Base-by-base conservation (phyloP, 2,888 invertebrate genomes). In the Seladonia tumulorum region DNA sequence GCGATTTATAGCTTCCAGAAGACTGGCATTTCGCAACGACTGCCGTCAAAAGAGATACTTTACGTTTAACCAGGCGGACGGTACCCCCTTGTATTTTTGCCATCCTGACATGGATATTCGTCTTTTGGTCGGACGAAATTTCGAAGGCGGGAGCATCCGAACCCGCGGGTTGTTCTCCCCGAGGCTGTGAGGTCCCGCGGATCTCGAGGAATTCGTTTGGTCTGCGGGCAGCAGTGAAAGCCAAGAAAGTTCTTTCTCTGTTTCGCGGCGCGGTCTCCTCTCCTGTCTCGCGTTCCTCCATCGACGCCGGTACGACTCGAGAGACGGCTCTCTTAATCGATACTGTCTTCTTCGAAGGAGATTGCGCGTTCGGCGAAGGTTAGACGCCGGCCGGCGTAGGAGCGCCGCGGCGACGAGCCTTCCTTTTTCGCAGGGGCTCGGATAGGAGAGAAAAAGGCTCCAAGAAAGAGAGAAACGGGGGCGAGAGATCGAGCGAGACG, bases 271-370 rank as follows among this genome's bases (percentile, higher is more conserved):
- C 53, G 66, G 29, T 22, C 29, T 29, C 60, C 42, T 68, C 42
- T 68, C 49, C 66, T 49, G 42, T 71, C 81, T 74, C 83, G 77
- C 74, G 25, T 71, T 80, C 70, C 71, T 75, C 72, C 22, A 45
- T 80, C 74, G 79, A 71, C 73, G 81, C 18, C 82, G 73, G 66
- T 60, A 82, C 74, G 83, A 77, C 74, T 53, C 81, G 57, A 49
- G 47, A 72, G 83, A 71, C 74, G 82, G 81, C 77, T 88, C 89
- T 91, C 89, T 91, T 90, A 91, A 91, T 92, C 92, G 92, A 91
- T 91, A 90, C 90, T 81, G 88, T 91, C 91, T 91, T 89, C 91
- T 91, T 89, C 91, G 87, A 90, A 90, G 90, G 90, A 90, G 91
- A 90, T 92, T 91, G 90, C 89, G 90, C 91, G 88, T 89, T 89